phyloP scores from a whole-genome alignment of 2,113 vertebrate species.

The Gadus chalcogrammus region DNA sequence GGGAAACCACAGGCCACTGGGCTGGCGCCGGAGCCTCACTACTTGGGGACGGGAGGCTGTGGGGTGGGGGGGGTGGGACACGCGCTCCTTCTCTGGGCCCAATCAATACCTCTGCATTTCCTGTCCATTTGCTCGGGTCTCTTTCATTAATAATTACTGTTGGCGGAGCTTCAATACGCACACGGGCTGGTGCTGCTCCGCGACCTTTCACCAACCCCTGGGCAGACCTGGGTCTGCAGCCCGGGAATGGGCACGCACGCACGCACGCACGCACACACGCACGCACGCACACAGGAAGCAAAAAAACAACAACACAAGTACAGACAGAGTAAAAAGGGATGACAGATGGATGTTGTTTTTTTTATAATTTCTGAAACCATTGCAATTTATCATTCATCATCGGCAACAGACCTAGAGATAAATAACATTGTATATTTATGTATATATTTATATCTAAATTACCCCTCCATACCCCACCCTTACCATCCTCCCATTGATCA shows the following conservation, averaged over 20 bases:
- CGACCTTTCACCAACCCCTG: constrained; percentile 81
- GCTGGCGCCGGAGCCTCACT: constrained; percentile 87
- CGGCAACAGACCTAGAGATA: constrained; percentile 6
- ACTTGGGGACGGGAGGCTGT: constrained; percentile 45
- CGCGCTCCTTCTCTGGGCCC: constrained; percentile 54
- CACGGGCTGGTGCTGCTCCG: constrained; percentile 77
- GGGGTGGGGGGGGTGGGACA: constrained; percentile 25
- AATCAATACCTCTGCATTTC: constrained; percentile 99
- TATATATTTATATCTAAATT: too few species aligned
- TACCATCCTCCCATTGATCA: constrained; percentile 11
- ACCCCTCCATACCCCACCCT: too few species aligned
- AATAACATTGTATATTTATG: not conserved
- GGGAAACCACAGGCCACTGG: constrained; percentile 94
- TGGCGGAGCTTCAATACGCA: constrained; percentile 85
- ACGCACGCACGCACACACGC: constrained; percentile 19
- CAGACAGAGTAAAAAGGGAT: constrained; percentile 10
- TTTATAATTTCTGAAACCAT: not conserved
- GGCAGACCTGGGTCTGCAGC: constrained; percentile 61
- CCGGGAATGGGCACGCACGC: not conserved
- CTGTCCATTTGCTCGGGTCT: constrained; percentile 99
- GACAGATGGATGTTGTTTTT: constrained; percentile 28
- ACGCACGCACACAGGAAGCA: constrained; percentile 15
- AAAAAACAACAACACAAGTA: too few species aligned
- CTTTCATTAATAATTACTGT: constrained; percentile 99
- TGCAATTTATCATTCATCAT: constrained; percentile 14